Percentiles rank a stretch among this genome's conserved stretches.
phyloP scores from a whole-genome alignment of 2,888 invertebrate species.

The Trichacis sp. region DNA sequence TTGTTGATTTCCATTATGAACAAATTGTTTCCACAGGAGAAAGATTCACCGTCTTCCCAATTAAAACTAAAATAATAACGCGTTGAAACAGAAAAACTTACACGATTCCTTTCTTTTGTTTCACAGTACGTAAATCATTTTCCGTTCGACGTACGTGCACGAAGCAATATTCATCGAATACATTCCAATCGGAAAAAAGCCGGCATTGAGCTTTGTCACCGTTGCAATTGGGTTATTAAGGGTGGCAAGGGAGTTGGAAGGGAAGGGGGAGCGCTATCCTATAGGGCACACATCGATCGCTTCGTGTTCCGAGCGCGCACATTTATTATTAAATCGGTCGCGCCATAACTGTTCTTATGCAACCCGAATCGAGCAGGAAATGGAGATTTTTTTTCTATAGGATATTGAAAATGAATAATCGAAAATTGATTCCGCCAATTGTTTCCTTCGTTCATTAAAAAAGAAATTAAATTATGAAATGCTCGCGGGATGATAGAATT shows the following conservation, averaged over 20 bases:
- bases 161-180: neutral
- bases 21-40: too few species aligned
- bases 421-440: neutral
- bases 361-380: slow-evolving; percentile 21
- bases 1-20: too few species aligned
- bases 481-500: too few species aligned
- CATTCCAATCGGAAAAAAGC: neutral
- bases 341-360: slow-evolving; percentile 22
- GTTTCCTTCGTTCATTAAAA: too few species aligned
- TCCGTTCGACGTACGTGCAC: neutral
- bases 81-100: too few species aligned
- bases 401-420: neutral
- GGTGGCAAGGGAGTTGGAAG: slow-evolving; percentile 13
- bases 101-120: too few species aligned
- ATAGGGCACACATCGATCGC: slow-evolving; percentile 58
- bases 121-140: neutral
- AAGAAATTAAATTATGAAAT: too few species aligned
- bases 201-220: neutral
- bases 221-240: slow-evolving; percentile 22
- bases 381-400: slow-evolving; percentile 16
- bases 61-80: too few species aligned
- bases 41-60: too few species aligned
- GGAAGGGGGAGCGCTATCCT: slow-evolving; percentile 38
- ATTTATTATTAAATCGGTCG: slow-evolving; percentile 63
- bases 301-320: slow-evolving; percentile 61